A percentile compares a stretch with the other conserved stretches of the same genome.
Evolutionary conservation across 2,888 invertebrate genomes (phyloP).

Genomic region (Portevinia maculata): DNA sequence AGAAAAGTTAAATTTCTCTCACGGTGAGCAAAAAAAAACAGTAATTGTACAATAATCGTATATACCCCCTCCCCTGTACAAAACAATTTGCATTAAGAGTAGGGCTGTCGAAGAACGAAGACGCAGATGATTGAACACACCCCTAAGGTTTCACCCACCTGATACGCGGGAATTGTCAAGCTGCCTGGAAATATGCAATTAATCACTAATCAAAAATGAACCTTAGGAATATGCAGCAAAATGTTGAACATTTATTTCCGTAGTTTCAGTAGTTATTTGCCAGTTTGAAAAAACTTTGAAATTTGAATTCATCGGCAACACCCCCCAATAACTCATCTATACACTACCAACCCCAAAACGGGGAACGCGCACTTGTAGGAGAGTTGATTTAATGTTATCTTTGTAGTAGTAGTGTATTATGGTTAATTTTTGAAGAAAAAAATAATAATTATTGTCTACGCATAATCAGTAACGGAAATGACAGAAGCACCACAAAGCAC

Average conservation of each 20-base stretch:
- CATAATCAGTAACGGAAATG: constrained; percentile 58
- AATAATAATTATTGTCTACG: constrained; percentile 60
- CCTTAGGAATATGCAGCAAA: constrained; percentile 37
- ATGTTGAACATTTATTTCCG: constrained; percentile 32
- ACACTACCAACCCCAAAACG: constrained; percentile 24
- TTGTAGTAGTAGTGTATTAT: constrained; percentile 33
- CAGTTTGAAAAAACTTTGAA: constrained; percentile 25
- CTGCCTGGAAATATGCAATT: constrained; percentile 62
- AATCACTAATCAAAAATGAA: constrained; percentile 41
- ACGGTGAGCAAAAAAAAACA: constrained; percentile 36
- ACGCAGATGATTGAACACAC: constrained; percentile 56
- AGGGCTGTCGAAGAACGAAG: constrained; percentile 1
- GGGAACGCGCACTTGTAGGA: constrained; percentile 41
- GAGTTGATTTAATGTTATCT: constrained; percentile 34
- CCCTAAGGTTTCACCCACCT: constrained; percentile 40
- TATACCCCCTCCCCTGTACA: constrained; percentile 6
- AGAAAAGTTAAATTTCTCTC: constrained; percentile 53
- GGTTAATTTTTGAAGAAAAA: constrained; percentile 41
- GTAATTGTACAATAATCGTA: constrained; percentile 28
- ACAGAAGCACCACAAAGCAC: constrained; percentile 17
- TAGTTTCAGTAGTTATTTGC: too few species aligned
- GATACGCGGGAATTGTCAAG: not conserved
- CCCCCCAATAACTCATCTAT: constrained; percentile 26
- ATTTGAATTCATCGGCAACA: constrained; percentile 25
- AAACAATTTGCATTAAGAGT: constrained; percentile 33